phyloP scores from a whole-genome alignment of 2,888 invertebrate species.

The Arctia plantaginis region DNA sequence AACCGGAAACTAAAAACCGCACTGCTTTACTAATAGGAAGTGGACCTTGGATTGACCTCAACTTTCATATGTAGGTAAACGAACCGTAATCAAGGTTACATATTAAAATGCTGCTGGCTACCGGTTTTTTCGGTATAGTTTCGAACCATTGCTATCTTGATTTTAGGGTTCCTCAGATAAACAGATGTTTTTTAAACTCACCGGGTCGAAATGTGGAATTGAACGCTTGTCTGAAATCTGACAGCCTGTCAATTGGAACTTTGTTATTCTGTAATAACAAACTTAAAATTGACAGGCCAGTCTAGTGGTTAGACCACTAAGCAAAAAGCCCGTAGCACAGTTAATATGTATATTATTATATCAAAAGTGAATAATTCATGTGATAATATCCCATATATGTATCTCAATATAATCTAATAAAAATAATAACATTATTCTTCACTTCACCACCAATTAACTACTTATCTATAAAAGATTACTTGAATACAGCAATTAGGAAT shows the following conservation, averaged over 20 bases:
- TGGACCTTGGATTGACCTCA: slow-evolving; percentile 59
- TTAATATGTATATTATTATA: no score
- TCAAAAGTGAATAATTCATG: not conserved
- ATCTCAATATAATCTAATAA: not conserved
- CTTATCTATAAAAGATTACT: not conserved
- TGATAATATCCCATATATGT: not conserved
- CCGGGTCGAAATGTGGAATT: not conserved
- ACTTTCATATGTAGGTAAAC: slow-evolving; percentile 60
- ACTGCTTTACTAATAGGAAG: slow-evolving; percentile 52
- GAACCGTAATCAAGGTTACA: slow-evolving; percentile 57
- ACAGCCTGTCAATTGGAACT: no score
- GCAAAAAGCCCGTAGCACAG: no score
- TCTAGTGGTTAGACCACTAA: no score
- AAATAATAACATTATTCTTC: not conserved
- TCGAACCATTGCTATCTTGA: slow-evolving; percentile 23
- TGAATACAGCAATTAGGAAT: not conserved
- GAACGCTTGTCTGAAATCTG: not conserved
- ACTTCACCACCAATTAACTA: not conserved
- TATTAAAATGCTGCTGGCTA: slow-evolving; percentile 42
- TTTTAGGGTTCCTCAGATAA: slow-evolving; percentile 24
- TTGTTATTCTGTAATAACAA: no score
- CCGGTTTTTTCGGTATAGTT: slow-evolving; percentile 42
- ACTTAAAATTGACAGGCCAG: no score
- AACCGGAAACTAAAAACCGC: slow-evolving; percentile 49
- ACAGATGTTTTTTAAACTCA: not conserved